A percentile compares a stretch with the other conserved stretches of the same genome.
Evolutionary conservation across 2,797 vertebrate species (phyloP).

Genomic region (Mallotus villosus): DNA sequence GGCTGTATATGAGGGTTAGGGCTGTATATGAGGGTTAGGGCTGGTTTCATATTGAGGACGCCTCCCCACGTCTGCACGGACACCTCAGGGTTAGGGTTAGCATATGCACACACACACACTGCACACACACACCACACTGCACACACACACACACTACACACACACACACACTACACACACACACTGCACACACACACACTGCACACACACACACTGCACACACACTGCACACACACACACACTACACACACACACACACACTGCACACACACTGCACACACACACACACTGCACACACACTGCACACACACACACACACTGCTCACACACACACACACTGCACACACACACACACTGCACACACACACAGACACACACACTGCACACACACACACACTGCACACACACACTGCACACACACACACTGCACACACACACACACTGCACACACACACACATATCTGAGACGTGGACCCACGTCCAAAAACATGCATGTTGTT

Average conservation of each 20-base stretch:
- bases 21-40: too few species aligned
- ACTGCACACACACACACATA: not conserved
- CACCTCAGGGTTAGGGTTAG: too few species aligned
- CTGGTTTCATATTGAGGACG: too few species aligned
- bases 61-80: too few species aligned
- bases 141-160: slow-evolving; percentile 12
- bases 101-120: slow-evolving; percentile 19
- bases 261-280: not conserved
- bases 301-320: too few species aligned
- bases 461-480: not conserved
- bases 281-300: not conserved
- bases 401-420: slow-evolving; percentile 15
- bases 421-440: not conserved
- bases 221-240: not conserved
- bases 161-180: slow-evolving; percentile 1
- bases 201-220: too few species aligned
- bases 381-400: not conserved
- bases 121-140: not conserved
- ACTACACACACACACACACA: not conserved
- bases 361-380: not conserved
- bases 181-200: not conserved
- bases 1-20: too few species aligned
- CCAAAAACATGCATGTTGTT: slow-evolving; percentile 23
- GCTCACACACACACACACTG: slow-evolving; percentile 16
- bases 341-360: not conserved